A percentile compares a stretch with the other conserved stretches of the same genome.
Evolutionary conservation across 2,113 vertebrate genomes (phyloP).

Genomic region (Alethe diademata): DNA sequence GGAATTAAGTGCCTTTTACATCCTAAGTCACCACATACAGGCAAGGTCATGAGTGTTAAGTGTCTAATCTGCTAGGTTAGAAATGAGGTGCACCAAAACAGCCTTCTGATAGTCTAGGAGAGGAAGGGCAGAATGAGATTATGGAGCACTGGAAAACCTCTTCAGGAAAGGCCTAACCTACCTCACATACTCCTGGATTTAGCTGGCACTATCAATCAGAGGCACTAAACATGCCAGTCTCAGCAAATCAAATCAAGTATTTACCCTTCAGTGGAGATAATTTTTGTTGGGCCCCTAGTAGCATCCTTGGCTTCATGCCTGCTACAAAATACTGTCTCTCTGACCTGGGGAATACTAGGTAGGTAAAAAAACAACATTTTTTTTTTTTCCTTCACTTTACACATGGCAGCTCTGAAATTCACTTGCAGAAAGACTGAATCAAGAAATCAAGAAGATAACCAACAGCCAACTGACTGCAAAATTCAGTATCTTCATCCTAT

Average conservation of each 20-base stretch:
- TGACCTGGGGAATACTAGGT: not conserved
- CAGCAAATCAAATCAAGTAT: not conserved
- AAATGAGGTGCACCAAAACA: not conserved
- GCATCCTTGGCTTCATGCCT: not conserved
- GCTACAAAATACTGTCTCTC: not conserved
- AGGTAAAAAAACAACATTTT: not conserved
- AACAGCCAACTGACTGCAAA: not conserved
- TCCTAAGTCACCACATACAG: not conserved
- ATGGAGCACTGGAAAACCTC: not conserved
- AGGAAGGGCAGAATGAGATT: not conserved
- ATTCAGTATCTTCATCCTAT: not conserved
- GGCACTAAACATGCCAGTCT: not conserved
- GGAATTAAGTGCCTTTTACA: not conserved
- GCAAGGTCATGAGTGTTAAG: not conserved
- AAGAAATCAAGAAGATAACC: conserved; percentile 3
- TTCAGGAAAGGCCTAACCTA: not conserved
- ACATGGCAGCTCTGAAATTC: not conserved
- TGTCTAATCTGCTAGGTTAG: not conserved
- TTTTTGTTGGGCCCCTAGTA: not conserved
- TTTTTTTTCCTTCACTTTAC: not conserved
- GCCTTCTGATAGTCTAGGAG: not conserved
- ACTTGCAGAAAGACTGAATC: not conserved
- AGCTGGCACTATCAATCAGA: not conserved
- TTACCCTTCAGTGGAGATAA: not conserved
- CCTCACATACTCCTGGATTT: not conserved